Conservation (phyloP, 2,113 vertebrate genomes). For the Thunnus maccoyii region DNA sequence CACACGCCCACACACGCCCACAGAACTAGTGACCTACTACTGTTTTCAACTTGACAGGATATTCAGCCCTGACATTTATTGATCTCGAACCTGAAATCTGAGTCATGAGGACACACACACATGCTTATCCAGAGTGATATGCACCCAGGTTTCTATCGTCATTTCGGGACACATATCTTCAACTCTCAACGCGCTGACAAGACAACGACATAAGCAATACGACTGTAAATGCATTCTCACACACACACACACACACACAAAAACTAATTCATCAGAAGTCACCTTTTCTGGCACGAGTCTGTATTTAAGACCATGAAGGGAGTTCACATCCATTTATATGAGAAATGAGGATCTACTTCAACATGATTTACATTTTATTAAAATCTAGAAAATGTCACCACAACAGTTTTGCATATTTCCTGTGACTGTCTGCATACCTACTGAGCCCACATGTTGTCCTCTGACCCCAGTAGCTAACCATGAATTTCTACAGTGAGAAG, state of each 20-base stretch:
- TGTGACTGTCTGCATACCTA: not conserved
- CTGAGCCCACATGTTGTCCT: not conserved
- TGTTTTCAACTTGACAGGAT: conserved; percentile 64
- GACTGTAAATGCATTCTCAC: too few species aligned
- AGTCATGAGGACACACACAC: conserved; percentile 29
- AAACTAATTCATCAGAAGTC: too few species aligned
- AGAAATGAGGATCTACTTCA: too few species aligned
- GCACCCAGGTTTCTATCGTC: conserved; percentile 1
- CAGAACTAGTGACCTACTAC: conserved; percentile 63
- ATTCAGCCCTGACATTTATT: conserved; percentile 62
- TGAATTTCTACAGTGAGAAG: conserved; percentile 44
- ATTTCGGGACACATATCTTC: conserved; percentile 19
- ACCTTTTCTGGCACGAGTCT: not conserved
- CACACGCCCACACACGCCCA: conserved; percentile 38
- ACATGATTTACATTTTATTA: not conserved
- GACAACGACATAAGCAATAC: not conserved
- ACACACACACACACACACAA: not conserved
- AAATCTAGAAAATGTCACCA: not conserved
- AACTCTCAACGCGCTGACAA: not conserved
- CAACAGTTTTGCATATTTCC: not conserved
- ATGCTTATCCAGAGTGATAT: not conserved
- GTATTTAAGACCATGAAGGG: too few species aligned
- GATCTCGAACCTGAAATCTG: conserved; percentile 43
- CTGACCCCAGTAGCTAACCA: conserved; percentile 5
- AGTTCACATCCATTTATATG: too few species aligned